Evolutionary conservation across 1,140 invertebrate genomes (phyloP).

Genomic region (Brachionus koreanus): DNA sequence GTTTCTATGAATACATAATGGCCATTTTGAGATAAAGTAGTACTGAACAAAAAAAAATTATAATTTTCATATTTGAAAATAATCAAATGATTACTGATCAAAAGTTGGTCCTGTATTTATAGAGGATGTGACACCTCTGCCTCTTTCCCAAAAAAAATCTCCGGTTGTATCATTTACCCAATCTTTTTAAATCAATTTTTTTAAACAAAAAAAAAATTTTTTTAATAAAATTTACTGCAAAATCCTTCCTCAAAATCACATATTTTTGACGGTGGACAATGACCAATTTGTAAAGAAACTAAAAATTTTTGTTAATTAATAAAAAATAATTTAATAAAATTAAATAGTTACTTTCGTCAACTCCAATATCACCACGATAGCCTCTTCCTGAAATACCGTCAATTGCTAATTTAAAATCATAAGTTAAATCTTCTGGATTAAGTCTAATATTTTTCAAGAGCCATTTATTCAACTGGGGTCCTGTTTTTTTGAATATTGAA

Average conservation of each 20-base stretch:
- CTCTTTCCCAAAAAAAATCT: conserved; percentile 27
- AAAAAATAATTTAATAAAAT: neutral
- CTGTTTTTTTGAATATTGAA: neutral
- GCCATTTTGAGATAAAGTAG: conserved; percentile 13
- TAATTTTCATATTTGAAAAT: neutral
- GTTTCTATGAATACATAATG: conserved; percentile 40
- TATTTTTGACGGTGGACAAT: neutral
- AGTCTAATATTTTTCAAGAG: neutral
- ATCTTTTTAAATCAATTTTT: neutral
- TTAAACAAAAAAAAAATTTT: conserved; percentile 3
- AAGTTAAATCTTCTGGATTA: neutral
- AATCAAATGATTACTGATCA: conserved; percentile 47
- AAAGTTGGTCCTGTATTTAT: conserved; percentile 49
- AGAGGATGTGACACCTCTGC: conserved; percentile 46
- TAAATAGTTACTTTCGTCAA: neutral
- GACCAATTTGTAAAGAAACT: neutral
- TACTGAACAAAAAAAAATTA: neutral
- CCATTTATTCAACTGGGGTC: conserved; percentile 4
- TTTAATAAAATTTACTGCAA: conserved; percentile 47
- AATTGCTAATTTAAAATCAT: conserved; percentile 21
- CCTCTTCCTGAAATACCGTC: conserved; percentile 24
- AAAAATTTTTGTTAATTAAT: neutral
- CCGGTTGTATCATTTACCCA: conserved; percentile 48
- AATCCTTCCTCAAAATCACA: conserved; percentile 52
- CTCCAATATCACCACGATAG: neutral